Conservation (phyloP, 2,888 invertebrate genomes). For the Lasioglossum vierecki region DNA sequence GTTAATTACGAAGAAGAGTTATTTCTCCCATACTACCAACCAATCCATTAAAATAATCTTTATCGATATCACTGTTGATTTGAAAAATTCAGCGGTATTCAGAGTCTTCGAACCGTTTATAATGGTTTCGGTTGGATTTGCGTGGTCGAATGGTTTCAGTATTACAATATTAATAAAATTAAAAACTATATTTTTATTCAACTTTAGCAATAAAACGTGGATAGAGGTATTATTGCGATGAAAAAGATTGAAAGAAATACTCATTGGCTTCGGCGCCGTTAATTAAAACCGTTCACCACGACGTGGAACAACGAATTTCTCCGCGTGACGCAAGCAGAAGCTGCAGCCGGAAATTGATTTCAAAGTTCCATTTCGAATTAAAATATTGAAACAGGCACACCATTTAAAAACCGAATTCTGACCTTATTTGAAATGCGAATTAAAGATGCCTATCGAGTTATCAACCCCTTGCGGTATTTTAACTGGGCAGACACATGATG, state of each 20-base stretch:
- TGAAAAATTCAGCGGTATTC: neutral
- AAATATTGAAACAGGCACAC: neutral
- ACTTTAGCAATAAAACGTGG: neutral
- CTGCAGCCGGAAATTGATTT: constrained; percentile 30
- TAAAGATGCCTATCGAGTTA: neutral
- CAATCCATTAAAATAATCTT: neutral
- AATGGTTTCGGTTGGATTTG: neutral
- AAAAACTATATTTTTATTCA: neutral
- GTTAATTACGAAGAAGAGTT: neutral
- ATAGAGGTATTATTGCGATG: neutral
- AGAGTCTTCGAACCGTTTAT: neutral
- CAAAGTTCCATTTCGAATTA: constrained; percentile 5
- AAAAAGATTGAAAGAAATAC: constrained; percentile 16
- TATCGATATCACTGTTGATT: neutral
- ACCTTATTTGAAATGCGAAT: too few species aligned
- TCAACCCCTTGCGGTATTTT: too few species aligned
- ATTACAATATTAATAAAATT: neutral
- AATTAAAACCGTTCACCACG: neutral
- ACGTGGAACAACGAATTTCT: neutral
- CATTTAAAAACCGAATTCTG: constrained; percentile 16
- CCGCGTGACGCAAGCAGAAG: neutral
- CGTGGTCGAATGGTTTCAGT: neutral
- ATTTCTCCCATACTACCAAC: neutral
- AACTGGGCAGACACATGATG: too few species aligned
- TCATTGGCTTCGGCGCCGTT: neutral